Percentiles rank a stretch among this genome's conserved stretches.
Conservation (phyloP, 2,113 vertebrate genomes). For the Chaetodon trifascialis region DNA sequence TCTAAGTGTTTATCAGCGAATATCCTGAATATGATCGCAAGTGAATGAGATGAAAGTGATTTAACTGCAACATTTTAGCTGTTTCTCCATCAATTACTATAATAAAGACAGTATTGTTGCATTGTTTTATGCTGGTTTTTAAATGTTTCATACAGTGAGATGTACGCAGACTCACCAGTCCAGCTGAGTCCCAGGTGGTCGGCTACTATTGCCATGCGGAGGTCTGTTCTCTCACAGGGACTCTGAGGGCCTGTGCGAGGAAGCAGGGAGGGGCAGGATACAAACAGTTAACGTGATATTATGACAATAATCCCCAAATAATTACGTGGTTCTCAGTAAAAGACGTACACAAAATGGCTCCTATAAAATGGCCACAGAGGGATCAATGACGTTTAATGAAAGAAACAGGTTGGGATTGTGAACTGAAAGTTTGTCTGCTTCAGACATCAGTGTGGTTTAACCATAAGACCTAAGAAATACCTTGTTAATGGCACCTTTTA, state of each 20-base stretch:
- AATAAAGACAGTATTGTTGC: background rate
- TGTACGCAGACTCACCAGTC: constrained; percentile 91
- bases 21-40: background rate
- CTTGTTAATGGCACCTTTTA: background rate
- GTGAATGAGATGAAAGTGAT: background rate
- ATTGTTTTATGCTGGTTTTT: background rate
- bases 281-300: constrained; percentile 26
- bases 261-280: constrained; percentile 39
- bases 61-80: background rate
- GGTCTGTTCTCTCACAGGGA: constrained; percentile 98
- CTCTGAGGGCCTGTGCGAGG: constrained; percentile 94
- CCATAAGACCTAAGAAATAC: background rate
- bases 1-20: background rate
- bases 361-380: constrained; percentile 24
- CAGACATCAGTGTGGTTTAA: background rate
- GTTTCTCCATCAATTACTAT: background rate
- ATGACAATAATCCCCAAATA: constrained; percentile 7
- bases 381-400: constrained; percentile 8
- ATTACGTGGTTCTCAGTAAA: constrained; percentile 19
- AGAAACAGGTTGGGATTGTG: constrained; percentile 60
- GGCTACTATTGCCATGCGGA: constrained; percentile 99
- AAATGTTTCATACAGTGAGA: background rate
- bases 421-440: constrained; percentile 60
- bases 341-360: constrained; percentile 14
- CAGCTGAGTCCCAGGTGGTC: constrained; percentile 99